Evolutionary conservation across 2,113 vertebrate species (phyloP).

Genomic region (Ochotona curzoniae): DNA sequence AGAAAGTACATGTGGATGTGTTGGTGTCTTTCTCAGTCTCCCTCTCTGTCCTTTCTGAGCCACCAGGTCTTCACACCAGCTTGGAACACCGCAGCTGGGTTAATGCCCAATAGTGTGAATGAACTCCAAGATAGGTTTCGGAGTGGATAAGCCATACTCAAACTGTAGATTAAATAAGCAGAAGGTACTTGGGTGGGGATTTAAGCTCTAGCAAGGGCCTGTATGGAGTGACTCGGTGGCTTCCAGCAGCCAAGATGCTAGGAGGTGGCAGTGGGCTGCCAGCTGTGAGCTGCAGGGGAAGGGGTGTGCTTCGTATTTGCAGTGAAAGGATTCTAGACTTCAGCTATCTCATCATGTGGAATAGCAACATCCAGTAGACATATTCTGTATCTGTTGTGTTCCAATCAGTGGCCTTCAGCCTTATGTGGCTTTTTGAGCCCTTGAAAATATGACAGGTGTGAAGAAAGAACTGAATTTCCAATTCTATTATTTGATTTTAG

Average conservation of each 20-base stretch:
- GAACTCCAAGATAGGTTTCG: no score
- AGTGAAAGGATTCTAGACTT: neutral
- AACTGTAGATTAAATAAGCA: no score
- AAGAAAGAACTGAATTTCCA: neutral
- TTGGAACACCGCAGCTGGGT: no score
- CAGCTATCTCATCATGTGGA: fast-evolving
- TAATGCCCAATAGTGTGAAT: no score
- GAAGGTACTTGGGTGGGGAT: neutral
- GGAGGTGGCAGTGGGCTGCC: neutral
- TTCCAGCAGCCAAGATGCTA: neutral
- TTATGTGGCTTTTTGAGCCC: neutral
- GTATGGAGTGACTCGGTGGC: neutral
- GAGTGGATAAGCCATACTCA: no score
- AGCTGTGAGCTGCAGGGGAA: neutral
- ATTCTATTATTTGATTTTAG: neutral
- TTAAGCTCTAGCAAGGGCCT: neutral
- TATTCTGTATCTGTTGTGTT: neutral
- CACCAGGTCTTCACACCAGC: no score
- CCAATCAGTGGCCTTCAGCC: neutral
- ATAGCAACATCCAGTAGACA: neutral
- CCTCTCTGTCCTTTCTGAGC: no score
- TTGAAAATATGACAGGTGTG: neutral
- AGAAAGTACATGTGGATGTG: no score
- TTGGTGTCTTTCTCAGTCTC: no score
- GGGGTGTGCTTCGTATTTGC: neutral